Conservation (phyloP, 2,113 vertebrate genomes). For the Thalassarche chlororhynchos region DNA sequence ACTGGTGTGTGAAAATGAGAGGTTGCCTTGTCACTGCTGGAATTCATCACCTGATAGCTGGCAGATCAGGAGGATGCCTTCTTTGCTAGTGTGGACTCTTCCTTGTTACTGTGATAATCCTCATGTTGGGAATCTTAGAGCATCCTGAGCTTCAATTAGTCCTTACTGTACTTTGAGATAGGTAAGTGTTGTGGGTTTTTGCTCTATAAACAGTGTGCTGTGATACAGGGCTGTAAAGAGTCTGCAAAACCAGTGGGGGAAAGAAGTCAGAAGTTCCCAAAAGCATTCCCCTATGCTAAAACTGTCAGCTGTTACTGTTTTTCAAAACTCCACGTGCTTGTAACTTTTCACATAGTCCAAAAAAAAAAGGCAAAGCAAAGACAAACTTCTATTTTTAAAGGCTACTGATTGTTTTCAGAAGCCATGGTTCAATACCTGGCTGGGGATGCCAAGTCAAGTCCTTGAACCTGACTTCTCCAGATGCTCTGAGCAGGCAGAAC, state of each 20-base stretch:
- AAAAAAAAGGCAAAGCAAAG: neutral
- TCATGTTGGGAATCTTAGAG: neutral
- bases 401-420: conserved; percentile 2
- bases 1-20: neutral
- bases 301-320: neutral
- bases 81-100: neutral
- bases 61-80: neutral
- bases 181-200: neutral
- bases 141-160: neutral
- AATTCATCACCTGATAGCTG: neutral
- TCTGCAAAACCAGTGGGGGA: neutral
- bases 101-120: neutral
- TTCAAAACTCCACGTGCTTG: neutral
- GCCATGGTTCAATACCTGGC: neutral
- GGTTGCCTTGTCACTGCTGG: neutral
- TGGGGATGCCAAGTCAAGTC: neutral
- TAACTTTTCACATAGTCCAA: neutral
- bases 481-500: neutral
- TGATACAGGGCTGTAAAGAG: neutral
- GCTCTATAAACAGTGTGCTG: neutral
- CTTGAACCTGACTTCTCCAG: conserved; percentile 2
- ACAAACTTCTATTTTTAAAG: neutral
- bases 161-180: neutral
- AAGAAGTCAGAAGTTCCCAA: neutral
- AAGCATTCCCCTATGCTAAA: neutral